phyloP scores from a whole-genome alignment of 2,888 invertebrate species.

The Podotricha telesiphe region DNA sequence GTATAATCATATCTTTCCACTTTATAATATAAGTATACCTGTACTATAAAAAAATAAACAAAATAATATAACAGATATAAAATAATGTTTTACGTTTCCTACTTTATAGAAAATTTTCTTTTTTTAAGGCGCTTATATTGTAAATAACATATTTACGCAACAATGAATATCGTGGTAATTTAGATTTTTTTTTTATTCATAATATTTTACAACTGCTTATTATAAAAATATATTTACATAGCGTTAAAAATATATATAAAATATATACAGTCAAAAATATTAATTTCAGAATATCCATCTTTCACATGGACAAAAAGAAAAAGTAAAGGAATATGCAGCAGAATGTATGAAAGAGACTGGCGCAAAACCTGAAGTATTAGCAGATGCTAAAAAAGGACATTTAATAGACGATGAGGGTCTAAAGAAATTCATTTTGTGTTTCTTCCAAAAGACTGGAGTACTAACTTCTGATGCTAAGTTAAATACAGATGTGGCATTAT shows the following conservation, averaged over 20 bases:
- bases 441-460: constrained; percentile 73
- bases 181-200: no score
- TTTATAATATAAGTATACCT: no score
- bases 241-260: not conserved
- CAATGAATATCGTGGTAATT: no score
- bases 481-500: constrained; percentile 67
- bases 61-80: no score
- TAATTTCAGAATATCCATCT: constrained; percentile 59
- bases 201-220: no score
- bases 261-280: not conserved
- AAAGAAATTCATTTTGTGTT: constrained; percentile 75
- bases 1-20: no score
- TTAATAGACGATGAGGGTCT: constrained; percentile 67
- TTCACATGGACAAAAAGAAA: constrained; percentile 60
- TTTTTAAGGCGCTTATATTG: no score
- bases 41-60: no score
- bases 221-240: not conserved
- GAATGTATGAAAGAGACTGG: constrained; percentile 69
- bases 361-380: constrained; percentile 61
- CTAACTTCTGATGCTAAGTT: constrained; percentile 64
- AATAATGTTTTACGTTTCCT: no score
- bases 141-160: no score
- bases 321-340: constrained; percentile 53
- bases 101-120: no score
- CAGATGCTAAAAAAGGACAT: constrained; percentile 69